Conservation (phyloP, 2,888 invertebrate genomes). For the Leistus spinibarbis region DNA sequence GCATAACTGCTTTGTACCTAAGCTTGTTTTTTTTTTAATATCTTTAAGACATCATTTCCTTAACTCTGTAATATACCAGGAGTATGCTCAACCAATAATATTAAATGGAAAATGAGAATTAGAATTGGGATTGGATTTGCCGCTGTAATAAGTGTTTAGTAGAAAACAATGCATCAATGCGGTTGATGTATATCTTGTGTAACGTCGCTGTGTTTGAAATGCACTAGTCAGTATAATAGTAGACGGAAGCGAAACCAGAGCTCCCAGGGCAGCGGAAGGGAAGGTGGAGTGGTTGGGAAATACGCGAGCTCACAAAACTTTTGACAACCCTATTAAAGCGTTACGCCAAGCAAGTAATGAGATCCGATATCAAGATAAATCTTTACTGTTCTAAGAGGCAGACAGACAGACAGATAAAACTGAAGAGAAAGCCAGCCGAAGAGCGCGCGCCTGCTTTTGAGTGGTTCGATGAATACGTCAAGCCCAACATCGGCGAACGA, state of each 20-base stretch:
- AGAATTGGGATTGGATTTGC: not conserved
- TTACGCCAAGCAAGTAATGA: constrained; percentile 36
- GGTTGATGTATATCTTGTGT: not conserved
- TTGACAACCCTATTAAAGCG: constrained; percentile 37
- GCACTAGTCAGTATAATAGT: not conserved
- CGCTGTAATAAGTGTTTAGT: not conserved
- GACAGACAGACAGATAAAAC: constrained; percentile 26
- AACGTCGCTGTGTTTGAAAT: not conserved
- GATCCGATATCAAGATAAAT: constrained; percentile 37
- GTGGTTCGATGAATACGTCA: constrained; percentile 35
- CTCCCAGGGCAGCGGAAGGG: not conserved
- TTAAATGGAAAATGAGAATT: not conserved
- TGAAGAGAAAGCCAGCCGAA: constrained; percentile 7
- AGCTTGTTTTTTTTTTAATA: too few species aligned
- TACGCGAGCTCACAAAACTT: constrained; percentile 25
- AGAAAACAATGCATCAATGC: not conserved
- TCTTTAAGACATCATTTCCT: too few species aligned
- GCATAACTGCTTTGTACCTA: too few species aligned
- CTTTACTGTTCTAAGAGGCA: constrained; percentile 23
- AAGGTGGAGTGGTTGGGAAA: not conserved
- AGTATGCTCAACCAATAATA: too few species aligned
- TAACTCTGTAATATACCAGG: too few species aligned
- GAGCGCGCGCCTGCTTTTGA: constrained; percentile 14
- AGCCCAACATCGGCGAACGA: not conserved
- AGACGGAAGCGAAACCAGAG: not conserved